Evolutionary conservation across 2,797 vertebrate genomes (phyloP).

Genomic region (Falco biarmicus): DNA sequence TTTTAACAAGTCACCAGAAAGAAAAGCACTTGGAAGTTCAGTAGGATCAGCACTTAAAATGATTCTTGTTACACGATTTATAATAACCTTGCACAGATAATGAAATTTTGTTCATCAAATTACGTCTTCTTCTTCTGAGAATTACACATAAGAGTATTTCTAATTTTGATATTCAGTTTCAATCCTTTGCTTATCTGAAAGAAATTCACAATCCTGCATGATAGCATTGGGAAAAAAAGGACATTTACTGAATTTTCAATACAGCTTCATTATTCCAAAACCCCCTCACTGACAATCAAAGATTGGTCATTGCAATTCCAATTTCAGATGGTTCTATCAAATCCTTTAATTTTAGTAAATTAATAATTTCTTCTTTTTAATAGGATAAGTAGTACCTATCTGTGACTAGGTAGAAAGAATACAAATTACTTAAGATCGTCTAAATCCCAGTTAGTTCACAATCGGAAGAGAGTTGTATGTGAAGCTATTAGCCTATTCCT

Average conservation of each 20-base stretch:
- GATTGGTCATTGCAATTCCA: not conserved
- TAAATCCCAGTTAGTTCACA: slow-evolving; percentile 5
- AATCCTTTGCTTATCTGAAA: not conserved
- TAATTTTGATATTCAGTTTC: not conserved
- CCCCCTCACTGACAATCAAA: not conserved
- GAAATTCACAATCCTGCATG: not conserved
- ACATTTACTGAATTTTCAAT: not conserved
- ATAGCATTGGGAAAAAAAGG: not conserved
- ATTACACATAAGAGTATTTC: not conserved
- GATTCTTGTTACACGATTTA: not conserved
- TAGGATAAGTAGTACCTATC: not conserved
- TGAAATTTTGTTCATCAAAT: not conserved
- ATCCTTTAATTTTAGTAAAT: not conserved
- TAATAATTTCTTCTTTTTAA: not conserved
- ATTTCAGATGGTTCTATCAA: not conserved
- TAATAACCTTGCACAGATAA: not conserved
- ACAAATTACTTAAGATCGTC: not conserved
- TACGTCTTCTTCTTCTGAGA: not conserved
- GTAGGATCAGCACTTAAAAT: not conserved
- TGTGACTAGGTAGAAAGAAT: not conserved
- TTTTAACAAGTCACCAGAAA: not conserved
- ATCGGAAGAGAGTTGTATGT: not conserved
- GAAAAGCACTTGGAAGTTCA: not conserved
- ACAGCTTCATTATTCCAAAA: not conserved
- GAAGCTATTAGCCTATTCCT: not conserved